Base-by-base conservation (phyloP, 2,797 vertebrate genomes). In the Gephyroberyx darwinii region DNA sequence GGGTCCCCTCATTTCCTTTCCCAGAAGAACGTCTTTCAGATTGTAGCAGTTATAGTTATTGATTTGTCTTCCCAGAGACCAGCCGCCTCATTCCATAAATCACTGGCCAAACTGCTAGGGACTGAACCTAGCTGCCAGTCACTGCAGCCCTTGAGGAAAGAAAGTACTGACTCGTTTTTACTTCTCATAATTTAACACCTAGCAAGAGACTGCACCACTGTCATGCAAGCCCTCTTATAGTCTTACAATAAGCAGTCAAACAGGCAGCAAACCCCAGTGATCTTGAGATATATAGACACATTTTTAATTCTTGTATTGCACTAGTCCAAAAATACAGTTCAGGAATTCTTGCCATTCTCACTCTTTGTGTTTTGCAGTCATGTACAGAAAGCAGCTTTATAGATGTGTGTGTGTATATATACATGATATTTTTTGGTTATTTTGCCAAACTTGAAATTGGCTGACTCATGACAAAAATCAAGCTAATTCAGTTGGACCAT, bases 11-110 rank as follows among this genome's bases (percentile, higher is more conserved):
- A 33, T 80, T 65, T 52, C 14, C 30, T 64, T 14, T 59, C 52
- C 20, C 22, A 4, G 52, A 13, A 26, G 20, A 67, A 8, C 20
- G 8, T 59, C 7, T 65, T 55, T 20, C 20, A 22, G 9, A 50
- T 58, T 58, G 48, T 70, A 2, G 26, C 35, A 35, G 33, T 37
- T 58, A 8, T 20, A 53, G 50, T 35, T 30, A 60, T 77, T 12
- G 9, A 12, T 53, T 73, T 43, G 26, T 65, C 59, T 64, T 70
- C 54, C n/a, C 26, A 62, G 35, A 66, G 22, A 59, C 2, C 48
- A 52, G 62, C 56, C 2, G 0, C 17, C 57, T 51, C 75, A 20
- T 55, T 55, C 35, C 26, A 37, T 33, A 26, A 56, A 54, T 77
- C 12, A n/a, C 22, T 48, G n/a, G 16, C 59, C 16, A 78, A 19